Conservation (phyloP, 2,797 vertebrate species). For the Tragelaphus eurycerus region DNA sequence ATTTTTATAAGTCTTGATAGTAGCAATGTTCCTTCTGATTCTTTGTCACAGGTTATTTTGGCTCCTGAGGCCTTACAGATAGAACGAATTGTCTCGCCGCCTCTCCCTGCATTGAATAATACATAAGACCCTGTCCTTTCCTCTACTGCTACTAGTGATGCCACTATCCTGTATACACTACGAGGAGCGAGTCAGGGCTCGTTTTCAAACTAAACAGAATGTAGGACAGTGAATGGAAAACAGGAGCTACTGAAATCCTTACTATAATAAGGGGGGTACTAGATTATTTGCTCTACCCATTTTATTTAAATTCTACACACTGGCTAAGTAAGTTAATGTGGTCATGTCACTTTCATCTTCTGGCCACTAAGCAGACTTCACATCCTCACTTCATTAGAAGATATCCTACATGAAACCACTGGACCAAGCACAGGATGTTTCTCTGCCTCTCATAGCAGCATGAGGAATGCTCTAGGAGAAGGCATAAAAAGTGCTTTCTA, state of each 20-base stretch:
- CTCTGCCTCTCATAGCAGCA: not conserved
- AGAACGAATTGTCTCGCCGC: constrained; percentile 89
- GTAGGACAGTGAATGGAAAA: not conserved
- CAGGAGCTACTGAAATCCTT: not conserved
- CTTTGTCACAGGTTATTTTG: constrained; percentile 84
- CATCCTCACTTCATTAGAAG: not conserved
- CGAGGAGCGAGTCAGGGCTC: not conserved
- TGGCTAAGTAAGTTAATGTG: not conserved
- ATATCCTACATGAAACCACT: not conserved
- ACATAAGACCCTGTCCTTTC: constrained; percentile 13
- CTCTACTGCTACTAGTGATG: not conserved
- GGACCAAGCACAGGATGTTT: not conserved
- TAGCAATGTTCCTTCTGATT: constrained; percentile 65
- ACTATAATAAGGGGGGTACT: not conserved
- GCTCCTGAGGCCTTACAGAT: constrained; percentile 91
- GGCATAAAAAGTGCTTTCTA: not conserved
- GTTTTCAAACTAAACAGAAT: constrained; percentile 13
- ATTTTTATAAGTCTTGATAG: constrained; percentile 85
- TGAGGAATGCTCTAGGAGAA: not conserved
- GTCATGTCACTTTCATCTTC: not conserved
- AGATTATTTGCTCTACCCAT: not conserved
- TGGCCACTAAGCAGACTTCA: not conserved
- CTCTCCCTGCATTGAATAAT: constrained; percentile 84
- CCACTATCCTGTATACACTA: not conserved
- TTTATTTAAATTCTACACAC: not conserved